Percentiles rank a stretch among this genome's conserved stretches.
phyloP scores from a whole-genome alignment of 2,797 vertebrate species.

The Gobio occitaniae region DNA sequence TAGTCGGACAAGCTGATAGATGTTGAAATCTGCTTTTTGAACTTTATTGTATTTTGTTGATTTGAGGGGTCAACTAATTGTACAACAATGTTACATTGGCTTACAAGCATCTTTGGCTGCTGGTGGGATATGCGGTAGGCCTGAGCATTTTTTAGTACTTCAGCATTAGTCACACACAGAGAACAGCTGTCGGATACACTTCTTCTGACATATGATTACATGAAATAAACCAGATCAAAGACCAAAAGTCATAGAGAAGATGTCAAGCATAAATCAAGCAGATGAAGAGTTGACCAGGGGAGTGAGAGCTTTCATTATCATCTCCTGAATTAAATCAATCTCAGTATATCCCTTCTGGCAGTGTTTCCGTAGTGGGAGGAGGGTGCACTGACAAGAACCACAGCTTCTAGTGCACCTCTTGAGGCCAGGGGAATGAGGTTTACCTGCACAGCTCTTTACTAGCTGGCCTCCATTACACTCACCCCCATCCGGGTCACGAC shows the following conservation, averaged over 20 bases:
- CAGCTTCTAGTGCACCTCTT: background rate
- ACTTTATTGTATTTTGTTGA: constrained; percentile 18
- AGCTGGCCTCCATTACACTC: background rate
- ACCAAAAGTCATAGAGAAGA: constrained; percentile 14
- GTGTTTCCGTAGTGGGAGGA: background rate
- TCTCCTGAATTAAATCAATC: background rate
- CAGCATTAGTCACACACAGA: constrained; percentile 16
- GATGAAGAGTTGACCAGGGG: background rate
- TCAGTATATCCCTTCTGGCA: background rate
- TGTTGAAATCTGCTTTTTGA: constrained; percentile 12
- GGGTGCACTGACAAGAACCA: background rate
- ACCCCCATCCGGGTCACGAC: background rate
- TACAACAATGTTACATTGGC: background rate
- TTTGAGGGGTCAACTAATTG: constrained; percentile 29
- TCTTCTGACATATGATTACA: constrained; percentile 18
- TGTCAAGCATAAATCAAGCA: constrained; percentile 10
- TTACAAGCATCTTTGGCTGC: constrained; percentile 2
- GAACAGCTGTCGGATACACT: constrained; percentile 22
- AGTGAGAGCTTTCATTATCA: background rate
- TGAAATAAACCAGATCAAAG: constrained; percentile 19
- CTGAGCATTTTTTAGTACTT: constrained; percentile 14
- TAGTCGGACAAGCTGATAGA: background rate
- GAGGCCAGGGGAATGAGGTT: background rate
- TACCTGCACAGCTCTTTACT: background rate
- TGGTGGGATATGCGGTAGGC: constrained; percentile 16